Conservation (phyloP, 2,888 invertebrate genomes). For the Meta bourneti region DNA sequence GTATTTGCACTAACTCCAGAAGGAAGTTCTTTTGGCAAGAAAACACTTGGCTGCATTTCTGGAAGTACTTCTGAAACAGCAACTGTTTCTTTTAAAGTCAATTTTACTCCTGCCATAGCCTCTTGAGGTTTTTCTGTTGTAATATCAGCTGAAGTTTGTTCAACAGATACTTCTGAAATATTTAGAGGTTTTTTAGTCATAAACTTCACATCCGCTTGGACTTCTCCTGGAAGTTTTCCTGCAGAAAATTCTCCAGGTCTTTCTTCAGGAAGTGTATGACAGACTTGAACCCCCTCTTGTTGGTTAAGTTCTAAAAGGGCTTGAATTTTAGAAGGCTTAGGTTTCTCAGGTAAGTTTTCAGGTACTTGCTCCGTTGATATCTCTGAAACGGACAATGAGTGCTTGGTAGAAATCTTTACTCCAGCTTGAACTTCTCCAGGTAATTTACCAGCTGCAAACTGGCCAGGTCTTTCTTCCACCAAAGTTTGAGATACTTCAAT, state of each 20-base stretch:
- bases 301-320: slow-evolving; percentile 63
- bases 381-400: slow-evolving; percentile 77
- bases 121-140: slow-evolving; percentile 68
- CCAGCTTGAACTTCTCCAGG: slow-evolving; percentile 82
- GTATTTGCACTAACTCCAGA: slow-evolving; percentile 82
- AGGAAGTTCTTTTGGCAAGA: slow-evolving; percentile 79
- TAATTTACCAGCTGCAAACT: slow-evolving; percentile 77
- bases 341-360: slow-evolving; percentile 60
- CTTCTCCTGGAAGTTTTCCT: slow-evolving; percentile 80
- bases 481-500: slow-evolving; percentile 76
- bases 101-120: slow-evolving; percentile 53
- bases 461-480: slow-evolving; percentile 72
- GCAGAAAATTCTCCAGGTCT: slow-evolving; percentile 75
- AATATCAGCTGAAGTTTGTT: slow-evolving; percentile 68
- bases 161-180: slow-evolving; percentile 77
- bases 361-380: slow-evolving; percentile 74
- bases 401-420: slow-evolving; percentile 80
- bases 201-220: slow-evolving; percentile 80
- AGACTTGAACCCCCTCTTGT: slow-evolving; percentile 75
- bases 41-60: slow-evolving; percentile 74
- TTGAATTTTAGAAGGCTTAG: slow-evolving; percentile 59
- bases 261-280: slow-evolving; percentile 74
- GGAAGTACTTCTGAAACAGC: slow-evolving; percentile 76
- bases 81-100: slow-evolving; percentile 76
- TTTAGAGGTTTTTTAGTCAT: slow-evolving; percentile 76